Evolutionary conservation across 2,113 vertebrate species (phyloP).

Genomic region (Xenopus laevis): DNA sequence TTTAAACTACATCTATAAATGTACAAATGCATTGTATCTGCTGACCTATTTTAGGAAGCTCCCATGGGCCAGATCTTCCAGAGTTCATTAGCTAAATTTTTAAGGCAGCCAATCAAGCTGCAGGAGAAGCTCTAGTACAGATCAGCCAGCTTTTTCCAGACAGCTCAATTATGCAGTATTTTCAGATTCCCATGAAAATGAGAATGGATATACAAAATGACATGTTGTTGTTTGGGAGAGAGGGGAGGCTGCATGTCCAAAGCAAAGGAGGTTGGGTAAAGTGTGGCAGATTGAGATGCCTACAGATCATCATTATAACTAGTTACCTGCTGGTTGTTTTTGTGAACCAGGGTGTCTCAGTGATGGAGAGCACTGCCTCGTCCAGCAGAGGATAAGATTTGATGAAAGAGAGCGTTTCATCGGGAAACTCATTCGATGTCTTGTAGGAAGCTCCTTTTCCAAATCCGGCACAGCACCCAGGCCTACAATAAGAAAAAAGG

Average conservation of each 20-base stretch:
- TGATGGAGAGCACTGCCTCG: constrained; percentile 74
- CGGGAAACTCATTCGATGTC: constrained; percentile 83
- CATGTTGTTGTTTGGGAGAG: too few relatives aligned
- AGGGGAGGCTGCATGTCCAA: too few relatives aligned
- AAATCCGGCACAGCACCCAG: constrained; percentile 82
- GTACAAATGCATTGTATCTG: background rate
- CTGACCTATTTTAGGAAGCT: background rate
- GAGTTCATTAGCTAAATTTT: background rate
- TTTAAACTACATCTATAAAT: background rate
- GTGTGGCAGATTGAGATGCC: too few relatives aligned
- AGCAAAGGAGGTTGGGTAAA: too few relatives aligned
- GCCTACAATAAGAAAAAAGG: constrained; percentile 60
- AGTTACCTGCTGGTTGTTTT: constrained; percentile 77
- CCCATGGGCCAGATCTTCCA: background rate
- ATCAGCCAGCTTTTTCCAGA: too few relatives aligned
- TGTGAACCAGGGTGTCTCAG: constrained; percentile 81
- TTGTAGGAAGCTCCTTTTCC: constrained; percentile 66
- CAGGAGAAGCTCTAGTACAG: too few relatives aligned
- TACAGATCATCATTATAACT: too few relatives aligned
- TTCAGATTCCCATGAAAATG: too few relatives aligned
- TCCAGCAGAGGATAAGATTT: constrained; percentile 92
- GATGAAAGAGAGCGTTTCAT: constrained; percentile 86
- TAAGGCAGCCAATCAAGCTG: background rate
- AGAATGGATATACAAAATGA: too few relatives aligned
- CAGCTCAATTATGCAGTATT: too few relatives aligned